phyloP scores from a whole-genome alignment of 2,113 vertebrate genomes.

The Gadus chalcogrammus region DNA sequence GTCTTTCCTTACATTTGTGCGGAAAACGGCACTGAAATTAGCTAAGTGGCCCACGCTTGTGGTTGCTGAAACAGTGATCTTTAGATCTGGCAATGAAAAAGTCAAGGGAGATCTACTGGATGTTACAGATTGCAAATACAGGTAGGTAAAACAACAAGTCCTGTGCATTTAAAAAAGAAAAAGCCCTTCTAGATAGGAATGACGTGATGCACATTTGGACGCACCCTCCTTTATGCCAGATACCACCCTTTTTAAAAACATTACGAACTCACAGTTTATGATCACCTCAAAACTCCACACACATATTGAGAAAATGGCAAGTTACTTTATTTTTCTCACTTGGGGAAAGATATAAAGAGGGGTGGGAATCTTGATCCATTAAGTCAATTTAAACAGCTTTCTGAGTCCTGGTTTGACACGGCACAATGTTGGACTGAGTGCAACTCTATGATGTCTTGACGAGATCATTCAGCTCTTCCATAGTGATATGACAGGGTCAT shows the following conservation, averaged over 20 bases:
- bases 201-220: constrained; percentile 42
- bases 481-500: constrained; percentile 44
- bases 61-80: constrained; percentile 10
- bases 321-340: constrained; percentile 16
- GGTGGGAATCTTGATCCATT: constrained; percentile 28
- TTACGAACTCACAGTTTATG: constrained; percentile 16
- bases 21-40: neutral
- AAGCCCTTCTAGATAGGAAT: constrained; percentile 32
- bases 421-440: constrained; percentile 27
- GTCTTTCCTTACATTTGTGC: constrained; percentile 13
- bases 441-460: constrained; percentile 32
- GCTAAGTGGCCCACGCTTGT: constrained; percentile 27
- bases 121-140: constrained; percentile 24
- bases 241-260: constrained; percentile 15
- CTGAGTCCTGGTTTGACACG: constrained; percentile 31
- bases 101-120: constrained; percentile 2
- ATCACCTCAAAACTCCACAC: constrained; percentile 17
- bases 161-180: constrained; percentile 26
- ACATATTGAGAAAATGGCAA: constrained; percentile 27
- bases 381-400: constrained; percentile 13
- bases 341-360: constrained; percentile 32
- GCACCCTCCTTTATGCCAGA: constrained; percentile 1
- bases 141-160: constrained; percentile 27
- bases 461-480: constrained; percentile 40
- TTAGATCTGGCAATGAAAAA: constrained; percentile 6